A percentile compares a stretch with the other conserved stretches of the same genome.
These are phyloP conservation scores for Crocidura indochinensis DNA, from an alignment of 2,797 vertebrate genomes.

Conservation along the genomic window DNA sequence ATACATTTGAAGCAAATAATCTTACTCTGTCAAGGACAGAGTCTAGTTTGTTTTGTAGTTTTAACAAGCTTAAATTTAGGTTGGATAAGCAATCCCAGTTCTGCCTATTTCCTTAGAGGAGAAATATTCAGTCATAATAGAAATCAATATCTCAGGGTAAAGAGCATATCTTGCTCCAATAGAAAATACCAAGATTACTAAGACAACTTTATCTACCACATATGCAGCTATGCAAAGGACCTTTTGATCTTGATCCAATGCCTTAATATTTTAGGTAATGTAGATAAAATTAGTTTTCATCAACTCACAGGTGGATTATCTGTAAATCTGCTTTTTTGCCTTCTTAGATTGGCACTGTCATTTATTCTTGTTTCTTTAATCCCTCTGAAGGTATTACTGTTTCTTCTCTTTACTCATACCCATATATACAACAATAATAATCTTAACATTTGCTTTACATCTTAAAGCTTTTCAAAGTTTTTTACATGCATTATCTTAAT, in stretches of 20 bases:
- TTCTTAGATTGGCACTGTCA: constrained; percentile 29
- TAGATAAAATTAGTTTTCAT: constrained; percentile 62
- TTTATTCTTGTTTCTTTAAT: constrained; percentile 45
- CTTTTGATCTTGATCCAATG: constrained; percentile 54
- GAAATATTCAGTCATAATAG: constrained; percentile 32
- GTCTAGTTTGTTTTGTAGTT: background rate
- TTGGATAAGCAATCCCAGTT: constrained; percentile 33
- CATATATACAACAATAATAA: constrained; percentile 17
- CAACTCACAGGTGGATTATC: constrained; percentile 19
- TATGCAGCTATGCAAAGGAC: constrained; percentile 35
- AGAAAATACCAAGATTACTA: constrained; percentile 15
- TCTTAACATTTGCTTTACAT: constrained; percentile 55
- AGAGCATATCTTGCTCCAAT: constrained; percentile 25
- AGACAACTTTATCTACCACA: constrained; percentile 36
- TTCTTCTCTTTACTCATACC: constrained; percentile 55
- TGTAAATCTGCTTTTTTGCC: constrained; percentile 46
- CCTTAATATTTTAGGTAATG: constrained; percentile 58
- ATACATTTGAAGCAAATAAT: constrained; percentile 51
- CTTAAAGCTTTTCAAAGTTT: constrained; percentile 52
- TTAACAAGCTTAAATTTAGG: constrained; percentile 8
- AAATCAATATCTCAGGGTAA: constrained; percentile 59
- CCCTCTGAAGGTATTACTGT: constrained; percentile 9
- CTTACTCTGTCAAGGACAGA: background rate
- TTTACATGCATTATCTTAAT: constrained; percentile 27
- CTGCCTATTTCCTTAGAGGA: constrained; percentile 16